Base-by-base conservation (phyloP, 2,888 invertebrate genomes). In the Cheilosia soror region DNA sequence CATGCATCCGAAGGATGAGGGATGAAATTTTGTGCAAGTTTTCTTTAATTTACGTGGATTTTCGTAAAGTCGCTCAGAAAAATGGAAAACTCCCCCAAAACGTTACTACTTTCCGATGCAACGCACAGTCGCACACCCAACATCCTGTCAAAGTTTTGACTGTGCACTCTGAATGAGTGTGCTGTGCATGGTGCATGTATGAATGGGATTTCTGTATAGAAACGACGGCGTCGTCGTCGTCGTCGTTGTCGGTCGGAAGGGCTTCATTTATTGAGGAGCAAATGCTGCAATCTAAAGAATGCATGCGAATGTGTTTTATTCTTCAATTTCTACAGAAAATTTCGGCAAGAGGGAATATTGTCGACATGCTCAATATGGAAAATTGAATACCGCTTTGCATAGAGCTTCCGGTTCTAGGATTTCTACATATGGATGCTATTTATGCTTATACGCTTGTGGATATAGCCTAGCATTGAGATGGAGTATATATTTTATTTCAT, bases 41-140 rank as follows among this genome's bases (percentile, higher is more conserved):
- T 78, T 83, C 51, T 63, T 83, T 49, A 75, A 81, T 68, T 68
- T 73, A 73, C 73, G 66, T 76, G 31, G 55, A 57, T 71, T 72
- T 71, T 37, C 31, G 33, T 29, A 51, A 42, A 51, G 27, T 47
- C 13, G n/a, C 27, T 25, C 25, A 37, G 15, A 42, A 27, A 62
- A 55, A 62, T n/a, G 57, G 2, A 63, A 40, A 47, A 57, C 31
- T 63, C 27, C 5, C 33, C 25, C 31, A 15, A 66, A 63, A 27
- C 27, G 31, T 51, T 58, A 20, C 25, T 42, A 60, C 49, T 72
- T 49, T 68, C 40, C 42, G 13, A 42, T 69, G 77, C 60, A 37
- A 33, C 20, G 20, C 25, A 60, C 5, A 31, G 29, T 9, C 49
- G n/a, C 49, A 5, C 11, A 42, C 6, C 31, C 31, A 44, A 49